These are phyloP conservation scores for Griposia aprilina DNA, from an alignment of 2,888 invertebrate genomes.

Conservation along the genomic window DNA sequence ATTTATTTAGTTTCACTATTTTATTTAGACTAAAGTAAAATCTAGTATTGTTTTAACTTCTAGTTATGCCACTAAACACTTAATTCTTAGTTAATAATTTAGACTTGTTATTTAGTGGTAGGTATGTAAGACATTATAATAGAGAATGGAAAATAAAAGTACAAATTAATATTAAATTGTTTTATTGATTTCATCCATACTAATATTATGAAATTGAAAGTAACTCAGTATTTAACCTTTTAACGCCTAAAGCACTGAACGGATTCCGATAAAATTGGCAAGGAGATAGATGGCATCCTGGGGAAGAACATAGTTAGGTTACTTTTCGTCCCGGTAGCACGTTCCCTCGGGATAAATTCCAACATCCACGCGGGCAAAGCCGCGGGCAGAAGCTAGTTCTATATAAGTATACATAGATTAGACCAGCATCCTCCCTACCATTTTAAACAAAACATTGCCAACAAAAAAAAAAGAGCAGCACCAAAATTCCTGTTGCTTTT, in stretches of 20 bases:
- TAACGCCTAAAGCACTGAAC: too few species aligned
- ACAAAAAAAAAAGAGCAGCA: neutral
- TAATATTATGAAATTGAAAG: too few species aligned
- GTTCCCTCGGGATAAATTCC: too few species aligned
- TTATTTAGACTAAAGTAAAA: neutral
- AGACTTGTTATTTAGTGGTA: neutral
- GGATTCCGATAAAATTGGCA: too few species aligned
- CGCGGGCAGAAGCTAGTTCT: too few species aligned
- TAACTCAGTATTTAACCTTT: too few species aligned
- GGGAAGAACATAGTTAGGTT: too few species aligned
- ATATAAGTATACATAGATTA: too few species aligned
- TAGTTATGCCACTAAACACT: neutral
- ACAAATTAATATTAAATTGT: constrained; percentile 7
- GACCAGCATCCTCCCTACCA: neutral
- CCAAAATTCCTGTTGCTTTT: neutral
- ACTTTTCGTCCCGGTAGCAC: too few species aligned
- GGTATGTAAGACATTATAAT: neutral
- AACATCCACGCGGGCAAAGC: too few species aligned
- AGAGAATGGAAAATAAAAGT: constrained; percentile 19
- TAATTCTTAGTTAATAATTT: neutral
- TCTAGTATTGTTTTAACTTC: neutral
- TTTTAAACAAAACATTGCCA: neutral
- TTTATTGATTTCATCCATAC: constrained; percentile 31
- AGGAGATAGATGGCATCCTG: too few species aligned
- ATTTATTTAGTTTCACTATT: neutral